Evolutionary conservation across 2,113 vertebrate species (phyloP).

Genomic region (Opisthocomus hoazin): DNA sequence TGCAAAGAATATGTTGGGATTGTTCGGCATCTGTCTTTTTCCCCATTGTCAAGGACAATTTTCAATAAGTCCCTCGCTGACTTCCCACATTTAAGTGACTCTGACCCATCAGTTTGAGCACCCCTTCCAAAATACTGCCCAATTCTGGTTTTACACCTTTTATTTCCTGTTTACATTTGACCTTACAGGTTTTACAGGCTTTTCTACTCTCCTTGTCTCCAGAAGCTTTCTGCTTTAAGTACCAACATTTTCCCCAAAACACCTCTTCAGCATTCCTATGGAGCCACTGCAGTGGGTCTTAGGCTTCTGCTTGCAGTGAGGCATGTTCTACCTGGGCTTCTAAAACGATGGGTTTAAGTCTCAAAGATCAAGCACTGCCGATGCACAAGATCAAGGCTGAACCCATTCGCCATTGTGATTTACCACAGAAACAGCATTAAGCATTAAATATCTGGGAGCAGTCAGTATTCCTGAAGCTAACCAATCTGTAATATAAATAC

Average conservation of each 20-base stretch:
- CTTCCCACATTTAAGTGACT: background rate
- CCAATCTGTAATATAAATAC: background rate
- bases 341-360: background rate
- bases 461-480: background rate
- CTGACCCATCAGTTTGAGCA: background rate
- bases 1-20: background rate
- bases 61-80: background rate
- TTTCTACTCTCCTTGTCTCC: background rate
- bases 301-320: background rate
- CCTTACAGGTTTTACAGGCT: background rate
- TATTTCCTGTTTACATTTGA: background rate
- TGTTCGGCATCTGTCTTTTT: too few relatives aligned
- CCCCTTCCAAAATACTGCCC: background rate
- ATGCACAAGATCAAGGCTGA: background rate
- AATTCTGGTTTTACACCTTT: background rate
- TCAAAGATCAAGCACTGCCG: background rate
- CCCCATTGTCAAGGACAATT: background rate
- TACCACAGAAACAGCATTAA: background rate
- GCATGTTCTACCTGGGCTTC: background rate
- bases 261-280: background rate
- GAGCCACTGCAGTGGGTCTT: background rate
- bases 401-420: background rate
- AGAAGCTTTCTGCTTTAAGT: background rate
- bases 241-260: background rate
- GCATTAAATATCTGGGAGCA: background rate